phyloP scores from a whole-genome alignment of 1,140 invertebrate species.

The Mya arenaria region DNA sequence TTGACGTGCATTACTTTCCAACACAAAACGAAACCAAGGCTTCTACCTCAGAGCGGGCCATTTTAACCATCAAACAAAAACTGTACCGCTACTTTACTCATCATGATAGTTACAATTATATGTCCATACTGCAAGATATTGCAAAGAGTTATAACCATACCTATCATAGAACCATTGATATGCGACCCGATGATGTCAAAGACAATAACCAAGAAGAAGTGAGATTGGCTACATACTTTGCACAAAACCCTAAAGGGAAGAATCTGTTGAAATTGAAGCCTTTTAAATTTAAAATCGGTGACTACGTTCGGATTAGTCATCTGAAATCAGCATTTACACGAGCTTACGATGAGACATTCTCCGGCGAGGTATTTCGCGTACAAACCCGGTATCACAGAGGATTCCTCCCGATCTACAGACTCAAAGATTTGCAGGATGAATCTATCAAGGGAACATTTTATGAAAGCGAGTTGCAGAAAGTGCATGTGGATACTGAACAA shows the following conservation, averaged over 20 bases:
- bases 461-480: constrained; percentile 13
- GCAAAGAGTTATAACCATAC: constrained; percentile 14
- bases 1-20: background rate
- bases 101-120: constrained; percentile 1
- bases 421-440: background rate
- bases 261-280: too few species aligned
- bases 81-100: background rate
- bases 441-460: constrained; percentile 21
- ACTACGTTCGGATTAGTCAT: constrained; percentile 1
- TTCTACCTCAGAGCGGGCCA: constrained; percentile 1
- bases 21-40: constrained; percentile 22
- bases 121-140: constrained; percentile 16
- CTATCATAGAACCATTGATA: constrained; percentile 23
- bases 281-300: constrained; percentile 25
- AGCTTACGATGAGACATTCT: constrained; percentile 1
- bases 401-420: constrained; percentile 10
- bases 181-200: background rate
- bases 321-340: background rate
- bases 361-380: background rate
- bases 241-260: background rate
- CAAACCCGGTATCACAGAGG: background rate
- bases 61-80: constrained; percentile 18
- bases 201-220: constrained; percentile 30
- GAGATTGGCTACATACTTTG: background rate
- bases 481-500: background rate